Percentiles rank a stretch among this genome's conserved stretches.
Conservation (phyloP, 2,113 vertebrate species). For the Crotalus horridus region DNA sequence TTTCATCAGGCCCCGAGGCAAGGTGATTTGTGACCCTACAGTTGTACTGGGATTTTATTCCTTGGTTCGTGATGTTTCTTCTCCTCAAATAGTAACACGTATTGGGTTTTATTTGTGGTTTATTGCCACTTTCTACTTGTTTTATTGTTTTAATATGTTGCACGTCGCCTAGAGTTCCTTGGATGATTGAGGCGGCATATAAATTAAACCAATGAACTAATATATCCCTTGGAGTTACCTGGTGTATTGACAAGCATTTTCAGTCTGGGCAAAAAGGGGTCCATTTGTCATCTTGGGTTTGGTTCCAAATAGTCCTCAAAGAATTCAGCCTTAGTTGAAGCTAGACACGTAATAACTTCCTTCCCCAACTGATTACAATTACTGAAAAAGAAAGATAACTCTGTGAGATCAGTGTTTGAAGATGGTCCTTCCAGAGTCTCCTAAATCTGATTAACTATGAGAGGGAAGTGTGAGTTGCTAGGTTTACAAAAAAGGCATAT, state of each 20-base stretch:
- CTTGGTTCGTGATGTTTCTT: neutral
- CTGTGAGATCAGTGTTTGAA: neutral
- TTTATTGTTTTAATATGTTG: neutral
- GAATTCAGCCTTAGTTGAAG: neutral
- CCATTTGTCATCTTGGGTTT: neutral
- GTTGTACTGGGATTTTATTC: neutral
- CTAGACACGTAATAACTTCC: neutral
- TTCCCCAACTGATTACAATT: neutral
- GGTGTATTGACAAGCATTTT: neutral
- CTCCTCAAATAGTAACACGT: neutral
- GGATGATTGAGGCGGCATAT: neutral
- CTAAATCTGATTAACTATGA: neutral
- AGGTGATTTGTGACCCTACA: neutral
- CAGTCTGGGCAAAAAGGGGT: neutral
- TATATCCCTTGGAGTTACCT: neutral
- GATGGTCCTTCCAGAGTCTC: neutral
- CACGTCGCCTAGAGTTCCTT: neutral
- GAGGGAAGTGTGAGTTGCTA: neutral
- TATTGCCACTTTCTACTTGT: neutral
- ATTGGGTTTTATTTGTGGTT: neutral
- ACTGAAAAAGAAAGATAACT: neutral
- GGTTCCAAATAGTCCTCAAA: neutral
- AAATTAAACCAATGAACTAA: neutral
- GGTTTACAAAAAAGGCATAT: neutral
- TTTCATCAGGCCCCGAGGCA: neutral